Conservation (phyloP, 1,140 invertebrate genomes). For the Nixonia krombeini region DNA sequence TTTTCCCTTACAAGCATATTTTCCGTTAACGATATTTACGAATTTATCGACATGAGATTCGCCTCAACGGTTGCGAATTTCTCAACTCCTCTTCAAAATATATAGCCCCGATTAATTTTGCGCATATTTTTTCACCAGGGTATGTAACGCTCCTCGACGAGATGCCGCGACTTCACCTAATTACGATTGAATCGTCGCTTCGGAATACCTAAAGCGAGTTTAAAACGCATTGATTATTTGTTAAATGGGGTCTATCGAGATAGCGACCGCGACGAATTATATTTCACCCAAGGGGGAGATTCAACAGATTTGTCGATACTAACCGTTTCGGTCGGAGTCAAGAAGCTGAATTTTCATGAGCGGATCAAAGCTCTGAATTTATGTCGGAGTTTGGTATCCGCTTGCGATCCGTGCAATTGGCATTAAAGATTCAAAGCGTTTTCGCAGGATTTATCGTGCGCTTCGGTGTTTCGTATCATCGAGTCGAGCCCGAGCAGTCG, state of each 20-base stretch:
- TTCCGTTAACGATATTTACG: slow-evolving; percentile 45
- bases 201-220: too few species aligned
- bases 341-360: not conserved
- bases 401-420: slow-evolving; percentile 5
- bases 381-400: not conserved
- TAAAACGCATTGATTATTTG: too few species aligned
- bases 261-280: too few species aligned
- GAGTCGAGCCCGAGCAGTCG: slow-evolving; percentile 7
- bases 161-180: too few species aligned
- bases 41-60: slow-evolving; percentile 7
- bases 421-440: slow-evolving; percentile 31
- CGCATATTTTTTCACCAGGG: too few species aligned
- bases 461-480: slow-evolving; percentile 28
- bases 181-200: too few species aligned
- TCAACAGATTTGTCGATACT: too few species aligned
- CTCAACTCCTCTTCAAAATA: too few species aligned
- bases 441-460: slow-evolving; percentile 28
- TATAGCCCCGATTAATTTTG: too few species aligned
- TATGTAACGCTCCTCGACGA: too few species aligned
- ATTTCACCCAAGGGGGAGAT: not conserved
- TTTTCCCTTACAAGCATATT: slow-evolving; percentile 45
- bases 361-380: slow-evolving; percentile 1
- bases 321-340: too few species aligned
- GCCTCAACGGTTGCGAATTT: not conserved
- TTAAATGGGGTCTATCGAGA: too few species aligned